Percentiles rank a stretch among this genome's conserved stretches.
Conservation (phyloP, 2,113 vertebrate species). For the Callaeas wilsoni region DNA sequence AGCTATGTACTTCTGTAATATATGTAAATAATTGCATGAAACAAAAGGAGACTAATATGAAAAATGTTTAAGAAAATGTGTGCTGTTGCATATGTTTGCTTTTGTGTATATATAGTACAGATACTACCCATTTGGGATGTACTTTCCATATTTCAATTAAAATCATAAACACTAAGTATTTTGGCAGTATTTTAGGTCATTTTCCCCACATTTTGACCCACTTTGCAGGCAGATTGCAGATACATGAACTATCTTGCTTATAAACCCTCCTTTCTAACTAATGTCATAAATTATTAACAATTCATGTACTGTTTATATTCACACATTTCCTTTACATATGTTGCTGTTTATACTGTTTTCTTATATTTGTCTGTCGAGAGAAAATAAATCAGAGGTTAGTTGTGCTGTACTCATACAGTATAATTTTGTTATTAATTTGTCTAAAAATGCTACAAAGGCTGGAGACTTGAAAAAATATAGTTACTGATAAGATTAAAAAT, state of each 20-base stretch:
- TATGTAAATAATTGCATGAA: background rate
- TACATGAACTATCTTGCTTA: background rate
- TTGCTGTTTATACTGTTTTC: slow-evolving; percentile 20
- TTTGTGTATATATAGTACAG: background rate
- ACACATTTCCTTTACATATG: slow-evolving; percentile 39
- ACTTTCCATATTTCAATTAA: slow-evolving; percentile 1
- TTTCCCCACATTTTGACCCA: background rate
- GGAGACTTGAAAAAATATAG: background rate
- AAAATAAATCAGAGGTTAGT: background rate
- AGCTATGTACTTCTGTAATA: background rate
- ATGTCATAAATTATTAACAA: background rate
- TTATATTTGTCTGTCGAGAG: background rate
- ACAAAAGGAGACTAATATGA: background rate
- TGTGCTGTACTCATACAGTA: background rate
- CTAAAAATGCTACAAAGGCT: background rate
- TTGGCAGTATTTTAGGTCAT: background rate
- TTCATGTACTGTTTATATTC: slow-evolving; percentile 21
- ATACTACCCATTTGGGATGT: background rate
- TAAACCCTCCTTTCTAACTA: background rate
- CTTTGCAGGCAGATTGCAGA: background rate
- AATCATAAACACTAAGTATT: background rate
- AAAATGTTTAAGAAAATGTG: background rate
- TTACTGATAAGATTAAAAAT: background rate
- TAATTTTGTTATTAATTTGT: background rate
- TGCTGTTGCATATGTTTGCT: background rate